A percentile compares a stretch with the other conserved stretches of the same genome.
Conservation (phyloP, 2,888 invertebrate species). For the Suillia variegata region DNA sequence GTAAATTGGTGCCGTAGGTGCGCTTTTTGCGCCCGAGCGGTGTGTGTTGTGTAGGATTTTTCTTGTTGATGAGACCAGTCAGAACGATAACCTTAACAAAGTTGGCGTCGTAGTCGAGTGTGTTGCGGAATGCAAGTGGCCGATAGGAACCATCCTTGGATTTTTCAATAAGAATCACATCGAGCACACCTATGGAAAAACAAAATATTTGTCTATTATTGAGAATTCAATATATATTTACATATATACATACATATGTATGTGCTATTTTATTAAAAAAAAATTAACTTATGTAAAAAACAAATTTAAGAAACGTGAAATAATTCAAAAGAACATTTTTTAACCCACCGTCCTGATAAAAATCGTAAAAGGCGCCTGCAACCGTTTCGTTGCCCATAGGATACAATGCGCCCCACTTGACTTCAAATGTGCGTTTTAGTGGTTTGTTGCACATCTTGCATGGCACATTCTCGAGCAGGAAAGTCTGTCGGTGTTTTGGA, state of each 20-base stretch:
- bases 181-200: slow-evolving; percentile 67
- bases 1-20: slow-evolving; percentile 88
- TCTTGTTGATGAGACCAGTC: slow-evolving; percentile 77
- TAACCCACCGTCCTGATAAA: slow-evolving; percentile 93
- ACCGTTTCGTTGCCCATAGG: slow-evolving; percentile 76
- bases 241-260: background rate
- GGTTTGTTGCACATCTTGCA: slow-evolving; percentile 70
- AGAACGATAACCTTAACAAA: slow-evolving; percentile 95
- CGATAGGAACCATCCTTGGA: slow-evolving; percentile 63
- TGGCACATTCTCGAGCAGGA: slow-evolving; percentile 79
- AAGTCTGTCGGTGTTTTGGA: slow-evolving; percentile 66
- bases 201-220: no score
- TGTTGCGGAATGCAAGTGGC: slow-evolving; percentile 83
- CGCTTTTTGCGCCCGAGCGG: slow-evolving; percentile 76
- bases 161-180: slow-evolving; percentile 78
- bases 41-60: slow-evolving; percentile 73
- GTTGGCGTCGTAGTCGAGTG: slow-evolving; percentile 90
- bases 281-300: no score
- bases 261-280: no score
- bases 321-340: no score
- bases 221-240: background rate
- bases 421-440: slow-evolving; percentile 71
- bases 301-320: no score
- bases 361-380: slow-evolving; percentile 90
- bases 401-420: slow-evolving; percentile 77